These are phyloP conservation scores for Hyposoter didymator DNA, from an alignment of 2,888 invertebrate species.

Conservation along the genomic window DNA sequence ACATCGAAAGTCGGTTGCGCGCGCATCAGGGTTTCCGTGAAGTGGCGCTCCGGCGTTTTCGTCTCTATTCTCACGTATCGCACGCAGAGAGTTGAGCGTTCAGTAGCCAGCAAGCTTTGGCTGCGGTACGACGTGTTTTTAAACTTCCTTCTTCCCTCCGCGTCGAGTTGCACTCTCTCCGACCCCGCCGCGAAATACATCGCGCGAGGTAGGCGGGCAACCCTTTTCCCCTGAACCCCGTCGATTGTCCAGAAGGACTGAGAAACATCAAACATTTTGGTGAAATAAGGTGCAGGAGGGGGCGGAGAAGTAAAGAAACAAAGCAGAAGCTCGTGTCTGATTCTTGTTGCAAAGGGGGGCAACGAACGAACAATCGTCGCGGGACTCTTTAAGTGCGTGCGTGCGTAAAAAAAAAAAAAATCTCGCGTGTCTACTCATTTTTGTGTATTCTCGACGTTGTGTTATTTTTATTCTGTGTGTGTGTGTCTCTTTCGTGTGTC, in stretches of 20 bases:
- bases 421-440: conserved; percentile 54
- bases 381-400: conserved; percentile 57
- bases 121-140: conserved; percentile 75
- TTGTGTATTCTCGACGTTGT: conserved; percentile 40
- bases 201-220: conserved; percentile 65
- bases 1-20: conserved; percentile 29
- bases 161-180: conserved; percentile 55
- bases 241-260: conserved; percentile 37
- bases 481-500: neutral
- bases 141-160: conserved; percentile 64
- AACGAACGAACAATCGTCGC: conserved; percentile 39
- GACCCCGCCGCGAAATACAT: conserved; percentile 65
- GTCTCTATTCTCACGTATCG: neutral
- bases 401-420: conserved; percentile 32
- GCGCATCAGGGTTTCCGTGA: conserved; percentile 38
- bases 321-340: conserved; percentile 27
- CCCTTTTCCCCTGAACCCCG: conserved; percentile 36
- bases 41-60: conserved; percentile 30
- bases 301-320: conserved; percentile 14
- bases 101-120: conserved; percentile 80
- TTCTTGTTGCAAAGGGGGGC: conserved; percentile 13
- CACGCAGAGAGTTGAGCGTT: neutral
- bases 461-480: conserved; percentile 23
- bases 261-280: conserved; percentile 5
- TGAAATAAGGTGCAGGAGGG: conserved; percentile 10